phyloP scores from a whole-genome alignment of 2,113 vertebrate genomes.

The Cryptomyrus ogoouensis region DNA sequence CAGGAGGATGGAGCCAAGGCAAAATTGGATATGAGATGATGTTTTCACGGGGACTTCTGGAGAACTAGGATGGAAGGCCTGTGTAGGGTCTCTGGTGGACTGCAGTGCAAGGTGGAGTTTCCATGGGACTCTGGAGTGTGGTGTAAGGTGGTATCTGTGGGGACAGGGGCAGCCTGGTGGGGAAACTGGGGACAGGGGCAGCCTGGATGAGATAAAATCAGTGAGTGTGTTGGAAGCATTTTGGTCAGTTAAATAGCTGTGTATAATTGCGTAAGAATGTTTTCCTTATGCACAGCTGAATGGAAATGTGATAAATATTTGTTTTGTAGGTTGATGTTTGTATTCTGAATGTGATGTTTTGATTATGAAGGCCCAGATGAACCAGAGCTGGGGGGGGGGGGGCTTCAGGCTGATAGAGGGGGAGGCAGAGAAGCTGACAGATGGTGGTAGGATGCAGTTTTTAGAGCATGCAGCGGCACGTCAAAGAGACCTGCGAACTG shows the following conservation, averaged over 20 bases:
- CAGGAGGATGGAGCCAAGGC: not conserved
- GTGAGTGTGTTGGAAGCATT: no score
- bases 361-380: not conserved
- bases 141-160: not conserved
- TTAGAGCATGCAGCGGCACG: not conserved
- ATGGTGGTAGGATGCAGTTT: not conserved
- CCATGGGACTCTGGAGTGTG: not conserved
- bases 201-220: not conserved
- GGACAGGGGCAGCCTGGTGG: no score
- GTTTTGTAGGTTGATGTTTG: no score
- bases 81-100: not conserved
- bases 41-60: not conserved
- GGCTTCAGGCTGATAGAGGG: no score
- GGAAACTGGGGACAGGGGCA: not conserved
- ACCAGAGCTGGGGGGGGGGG: not conserved
- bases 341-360: not conserved
- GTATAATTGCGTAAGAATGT: not conserved
- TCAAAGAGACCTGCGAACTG: not conserved
- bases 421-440: not conserved
- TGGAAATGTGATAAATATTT: not conserved
- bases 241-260: not conserved
- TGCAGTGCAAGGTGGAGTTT: not conserved
- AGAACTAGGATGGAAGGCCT: not conserved
- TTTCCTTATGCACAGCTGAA: not conserved
- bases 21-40: not conserved